Evolutionary conservation across 2,113 vertebrate species (phyloP), one percentile per base, ranked within the genome.

Genomic region (Rhodinocichla rosea): DNA sequence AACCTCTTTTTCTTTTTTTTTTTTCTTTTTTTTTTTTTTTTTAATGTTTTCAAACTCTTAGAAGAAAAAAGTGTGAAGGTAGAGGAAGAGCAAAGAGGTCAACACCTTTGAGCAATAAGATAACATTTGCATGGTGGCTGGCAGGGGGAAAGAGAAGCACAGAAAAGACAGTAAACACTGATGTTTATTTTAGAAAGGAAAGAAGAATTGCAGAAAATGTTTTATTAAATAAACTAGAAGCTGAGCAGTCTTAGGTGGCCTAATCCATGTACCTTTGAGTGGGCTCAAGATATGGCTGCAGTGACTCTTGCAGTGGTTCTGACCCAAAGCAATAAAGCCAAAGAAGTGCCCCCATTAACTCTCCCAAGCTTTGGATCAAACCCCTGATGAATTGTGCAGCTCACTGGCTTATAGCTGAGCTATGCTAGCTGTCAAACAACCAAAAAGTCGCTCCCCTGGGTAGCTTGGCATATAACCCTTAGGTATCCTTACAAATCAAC

Each of bases 401-500:
- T 96, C 64, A 28, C 60, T 92, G 83, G 64, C 68, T 95, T 68
- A 94, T 79, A 86, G 83, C 83, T 93, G 68, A 89, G 71, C 83
- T 82, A 52, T 4, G 6, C 49, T 87, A 49, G 76, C 88, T 96
- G 90, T 95, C 96, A 96, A 75, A 64, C 71, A 88, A 94, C 64
- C 60, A 77, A 60, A 80, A 90, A 82, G 56, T 92, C 76, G 93
- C 93, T 97, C 93, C 94, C 92, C 85, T 87, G 96, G 94, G 94
- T 92, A 71, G 90, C 94, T 90, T 92, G 93, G 83, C 86, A 90
- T 94, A 94, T 81, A 97, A 95, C 85, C 92, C 94, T 93, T 96
- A 95, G 86, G 68, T 95, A 96, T 90, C 91, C 94, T 97, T 96
- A 96, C 94, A 95, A 97, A 97, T 94, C 89, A 93, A 94, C 93